Percentiles rank a stretch among this genome's conserved stretches.
Conservation (phyloP, 1,140 invertebrate genomes). For the Heliconius hewitsoni region DNA sequence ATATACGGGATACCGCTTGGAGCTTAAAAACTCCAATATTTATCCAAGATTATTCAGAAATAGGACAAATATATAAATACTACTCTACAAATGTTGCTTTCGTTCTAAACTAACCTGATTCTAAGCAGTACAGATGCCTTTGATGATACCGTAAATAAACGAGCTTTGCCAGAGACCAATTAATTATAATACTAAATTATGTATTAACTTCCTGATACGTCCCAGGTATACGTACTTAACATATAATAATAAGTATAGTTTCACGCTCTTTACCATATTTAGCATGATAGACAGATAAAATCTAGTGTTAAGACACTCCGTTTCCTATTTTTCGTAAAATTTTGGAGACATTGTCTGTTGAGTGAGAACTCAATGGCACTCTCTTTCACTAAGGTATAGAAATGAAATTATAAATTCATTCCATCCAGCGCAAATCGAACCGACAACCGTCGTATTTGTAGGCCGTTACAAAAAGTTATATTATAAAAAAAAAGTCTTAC, state of each 20-base stretch:
- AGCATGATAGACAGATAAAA: no score
- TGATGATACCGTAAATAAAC: conserved; percentile 29
- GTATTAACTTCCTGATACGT: conserved; percentile 4
- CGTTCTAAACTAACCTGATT: conserved; percentile 3
- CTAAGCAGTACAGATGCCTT: conserved; percentile 20
- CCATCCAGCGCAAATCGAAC: no score
- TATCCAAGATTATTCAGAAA: background rate
- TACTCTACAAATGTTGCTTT: background rate
- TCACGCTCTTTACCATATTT: no score
- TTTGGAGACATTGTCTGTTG: no score
- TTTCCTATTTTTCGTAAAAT: no score
- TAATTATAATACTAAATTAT: conserved; percentile 28
- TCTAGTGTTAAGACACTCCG: no score
- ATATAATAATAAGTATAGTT: background rate
- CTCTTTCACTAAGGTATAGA: no score
- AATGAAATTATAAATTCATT: no score
- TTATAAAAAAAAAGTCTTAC: background rate
- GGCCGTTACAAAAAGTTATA: no score
- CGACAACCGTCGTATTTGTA: no score
- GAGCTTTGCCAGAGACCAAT: conserved; percentile 23
- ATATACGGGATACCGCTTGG: no score
- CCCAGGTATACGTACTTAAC: background rate
- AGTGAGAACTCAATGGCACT: no score
- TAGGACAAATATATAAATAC: background rate
- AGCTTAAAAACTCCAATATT: background rate